Base-by-base conservation (phyloP, 2,113 vertebrate genomes). In the Dromiciops gliroides region DNA sequence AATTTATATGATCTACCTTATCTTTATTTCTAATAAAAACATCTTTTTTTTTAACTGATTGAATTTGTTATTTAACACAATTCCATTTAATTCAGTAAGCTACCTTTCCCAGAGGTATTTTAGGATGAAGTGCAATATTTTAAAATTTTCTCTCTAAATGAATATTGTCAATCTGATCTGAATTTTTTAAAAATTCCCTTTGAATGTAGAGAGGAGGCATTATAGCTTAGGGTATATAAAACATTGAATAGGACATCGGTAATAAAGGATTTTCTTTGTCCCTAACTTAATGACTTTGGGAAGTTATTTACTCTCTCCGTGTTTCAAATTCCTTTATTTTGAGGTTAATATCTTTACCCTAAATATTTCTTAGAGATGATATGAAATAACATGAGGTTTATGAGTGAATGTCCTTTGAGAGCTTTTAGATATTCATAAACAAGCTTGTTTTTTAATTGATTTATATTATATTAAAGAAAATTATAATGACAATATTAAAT, bases 21-120 rank as follows among this genome's bases (percentile, higher is more conserved):
- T 83, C n/a, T 83, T 83, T 44, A n/a, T n/a, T 14, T 75, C 37
- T 75, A 44, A 83, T 83, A 22, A 8, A 83, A 83, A 25, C 16
- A 3, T 11, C 12, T 16, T 67, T 14, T 75, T 83, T 44, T 8
- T n/a, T 19, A 75, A 75, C 31, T 44, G 16, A 83, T 89, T 95
- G 90, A 91, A 94, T 93, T 96, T 94, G 16, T 96, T 95, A 95
- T 96, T 97, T 91, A 89, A 96, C 50, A 56, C 56, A 97, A 97
- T 31, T 49, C 51, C 95, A 92, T 48, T 90, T 8, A 91, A 24
- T 92, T 89, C 31, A 94, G 23, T n/a, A 91, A 60, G 22, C 51
- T 95, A 0, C 60, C 9, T 94, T 95, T 97, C 92, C 8, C 90
- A 52, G 89, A 44, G 28, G 22, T 92, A 48, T 89, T 94, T 94